These are phyloP conservation scores for Venustaconcha ellipsiformis DNA, from an alignment of 1,140 invertebrate genomes.

Conservation along the genomic window DNA sequence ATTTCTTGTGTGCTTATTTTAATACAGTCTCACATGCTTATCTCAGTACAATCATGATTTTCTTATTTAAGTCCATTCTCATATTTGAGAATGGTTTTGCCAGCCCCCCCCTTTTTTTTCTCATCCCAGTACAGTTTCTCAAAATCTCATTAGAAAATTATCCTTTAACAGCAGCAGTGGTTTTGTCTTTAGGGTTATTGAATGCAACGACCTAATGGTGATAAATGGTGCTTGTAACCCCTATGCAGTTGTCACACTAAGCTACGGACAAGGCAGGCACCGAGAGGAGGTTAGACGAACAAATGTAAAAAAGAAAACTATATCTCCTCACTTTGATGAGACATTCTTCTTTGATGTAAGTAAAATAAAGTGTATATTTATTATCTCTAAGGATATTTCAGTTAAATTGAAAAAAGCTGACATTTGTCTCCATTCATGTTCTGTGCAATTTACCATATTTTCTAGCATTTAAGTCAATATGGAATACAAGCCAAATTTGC, in stretches of 20 bases:
- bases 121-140: too few relatives aligned
- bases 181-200: conserved; percentile 75
- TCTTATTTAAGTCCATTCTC: too few relatives aligned
- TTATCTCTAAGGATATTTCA: not conserved
- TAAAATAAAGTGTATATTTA: conserved; percentile 5
- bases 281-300: conserved; percentile 86
- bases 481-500: too few relatives aligned
- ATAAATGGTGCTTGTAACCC: conserved; percentile 93
- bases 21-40: too few relatives aligned
- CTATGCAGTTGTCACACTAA: conserved; percentile 83
- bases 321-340: conserved; percentile 89
- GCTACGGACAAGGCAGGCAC: conserved; percentile 78
- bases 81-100: too few relatives aligned
- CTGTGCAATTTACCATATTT: not conserved
- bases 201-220: conserved; percentile 88
- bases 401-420: too few relatives aligned
- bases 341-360: conserved; percentile 87
- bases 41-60: too few relatives aligned
- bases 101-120: too few relatives aligned
- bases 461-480: too few relatives aligned
- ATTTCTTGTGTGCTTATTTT: too few relatives aligned
- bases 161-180: not conserved
- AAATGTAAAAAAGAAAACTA: conserved; percentile 89
- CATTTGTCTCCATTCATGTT: too few relatives aligned
- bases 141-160: too few relatives aligned